Evolutionary conservation across 2,113 vertebrate species (phyloP).

Genomic region (Muntiacus muntjak): DNA sequence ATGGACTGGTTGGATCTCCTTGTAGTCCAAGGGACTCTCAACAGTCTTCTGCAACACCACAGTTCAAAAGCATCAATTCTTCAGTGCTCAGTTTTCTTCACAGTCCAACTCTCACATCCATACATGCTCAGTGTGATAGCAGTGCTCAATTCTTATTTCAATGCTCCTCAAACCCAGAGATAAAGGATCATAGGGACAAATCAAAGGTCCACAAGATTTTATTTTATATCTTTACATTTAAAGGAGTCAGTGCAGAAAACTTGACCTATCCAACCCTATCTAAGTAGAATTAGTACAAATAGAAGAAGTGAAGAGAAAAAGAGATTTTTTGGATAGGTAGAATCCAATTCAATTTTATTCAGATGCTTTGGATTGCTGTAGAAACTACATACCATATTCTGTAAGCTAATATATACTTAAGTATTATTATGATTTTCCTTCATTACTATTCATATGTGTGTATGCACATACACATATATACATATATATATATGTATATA

Average conservation of each 20-base stretch:
- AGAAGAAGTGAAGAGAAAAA: neutral
- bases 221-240: neutral
- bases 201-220: neutral
- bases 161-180: neutral
- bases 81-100: no score
- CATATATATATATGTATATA: fast-evolving
- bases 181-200: neutral
- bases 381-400: neutral
- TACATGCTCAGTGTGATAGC: neutral
- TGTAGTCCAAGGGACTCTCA: no score
- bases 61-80: no score
- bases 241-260: neutral
- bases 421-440: neutral
- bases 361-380: constrained; percentile 24
- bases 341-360: neutral
- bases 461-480: neutral
- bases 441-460: neutral
- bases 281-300: neutral
- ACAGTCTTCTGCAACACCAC: no score
- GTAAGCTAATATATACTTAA: neutral
- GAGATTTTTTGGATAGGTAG: neutral
- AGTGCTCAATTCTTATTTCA: neutral
- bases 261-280: neutral
- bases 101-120: no score
- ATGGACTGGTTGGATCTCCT: no score